Evolutionary conservation across 2,888 invertebrate genomes (phyloP).

Genomic region (Phrixothrix hirtus): DNA sequence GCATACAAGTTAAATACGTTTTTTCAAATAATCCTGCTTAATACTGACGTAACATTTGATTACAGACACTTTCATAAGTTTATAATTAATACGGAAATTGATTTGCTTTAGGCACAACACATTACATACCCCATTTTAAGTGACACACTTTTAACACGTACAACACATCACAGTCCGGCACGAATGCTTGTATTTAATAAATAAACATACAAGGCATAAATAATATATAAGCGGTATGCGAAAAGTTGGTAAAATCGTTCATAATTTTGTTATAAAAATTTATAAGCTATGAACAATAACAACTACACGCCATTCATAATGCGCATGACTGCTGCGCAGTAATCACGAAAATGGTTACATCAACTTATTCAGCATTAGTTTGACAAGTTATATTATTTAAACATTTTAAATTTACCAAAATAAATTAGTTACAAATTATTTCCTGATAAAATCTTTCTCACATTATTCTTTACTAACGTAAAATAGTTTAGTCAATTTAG

Average conservation of each 20-base stretch:
- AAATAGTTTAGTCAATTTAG: too few species aligned
- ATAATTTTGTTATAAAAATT: constrained; percentile 72
- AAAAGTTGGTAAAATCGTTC: constrained; percentile 67
- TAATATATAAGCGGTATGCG: constrained; percentile 61
- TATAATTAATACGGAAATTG: constrained; percentile 46
- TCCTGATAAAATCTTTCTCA: too few species aligned
- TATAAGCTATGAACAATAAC: constrained; percentile 96
- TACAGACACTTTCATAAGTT: constrained; percentile 5
- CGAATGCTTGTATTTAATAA: constrained; percentile 59
- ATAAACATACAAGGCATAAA: constrained; percentile 59
- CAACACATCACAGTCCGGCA: constrained; percentile 45
- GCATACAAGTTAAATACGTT: constrained; percentile 18
- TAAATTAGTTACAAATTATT: too few species aligned
- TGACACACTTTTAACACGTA: constrained; percentile 70
- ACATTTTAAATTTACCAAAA: too few species aligned
- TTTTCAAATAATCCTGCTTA: constrained; percentile 1
- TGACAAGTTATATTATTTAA: too few species aligned
- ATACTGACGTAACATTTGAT: neutral
- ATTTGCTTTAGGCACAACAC: constrained; percentile 57
- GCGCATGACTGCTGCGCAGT: constrained; percentile 76
- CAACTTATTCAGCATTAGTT: neutral
- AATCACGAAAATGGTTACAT: constrained; percentile 15
- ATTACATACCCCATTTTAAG: constrained; percentile 71
- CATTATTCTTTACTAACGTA: too few species aligned
- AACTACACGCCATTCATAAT: constrained; percentile 99